Percentiles rank a stretch among this genome's conserved stretches.
These are phyloP conservation scores for Caloenas nicobarica DNA, from an alignment of 2,113 vertebrate genomes.

Conservation along the genomic window DNA sequence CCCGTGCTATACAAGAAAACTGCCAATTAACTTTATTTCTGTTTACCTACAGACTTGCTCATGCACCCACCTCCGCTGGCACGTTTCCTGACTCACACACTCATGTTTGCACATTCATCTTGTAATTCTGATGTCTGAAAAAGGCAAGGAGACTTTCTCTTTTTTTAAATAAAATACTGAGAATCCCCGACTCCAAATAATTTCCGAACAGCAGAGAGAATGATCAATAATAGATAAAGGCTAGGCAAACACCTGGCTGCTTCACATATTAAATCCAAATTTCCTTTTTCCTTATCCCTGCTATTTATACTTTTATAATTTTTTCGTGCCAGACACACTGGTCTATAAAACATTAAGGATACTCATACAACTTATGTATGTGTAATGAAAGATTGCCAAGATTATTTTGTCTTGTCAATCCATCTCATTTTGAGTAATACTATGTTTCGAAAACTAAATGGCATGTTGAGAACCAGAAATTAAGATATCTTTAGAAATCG, in stretches of 20 bases:
- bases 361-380: not conserved
- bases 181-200: not conserved
- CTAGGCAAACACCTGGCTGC: not conserved
- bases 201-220: not conserved
- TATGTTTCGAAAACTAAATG: not conserved
- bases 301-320: not conserved
- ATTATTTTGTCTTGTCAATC: not conserved
- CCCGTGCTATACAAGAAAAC: constrained; percentile 39
- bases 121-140: not conserved
- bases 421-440: constrained; percentile 1
- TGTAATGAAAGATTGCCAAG: not conserved
- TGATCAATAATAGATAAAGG: not conserved
- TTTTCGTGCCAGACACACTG: not conserved
- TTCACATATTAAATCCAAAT: not conserved
- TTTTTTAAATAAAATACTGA: not conserved
- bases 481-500: not conserved
- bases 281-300: not conserved
- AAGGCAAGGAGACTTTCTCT: not conserved
- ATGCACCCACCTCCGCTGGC: constrained; percentile 44
- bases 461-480: not conserved
- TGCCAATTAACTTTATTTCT: constrained; percentile 67
- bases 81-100: constrained; percentile 52
- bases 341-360: not conserved
- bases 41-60: constrained; percentile 62
- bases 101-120: constrained; percentile 25